These are phyloP conservation scores for Maylandia zebra DNA, from an alignment of 2,113 vertebrate species.

Conservation along the genomic window DNA sequence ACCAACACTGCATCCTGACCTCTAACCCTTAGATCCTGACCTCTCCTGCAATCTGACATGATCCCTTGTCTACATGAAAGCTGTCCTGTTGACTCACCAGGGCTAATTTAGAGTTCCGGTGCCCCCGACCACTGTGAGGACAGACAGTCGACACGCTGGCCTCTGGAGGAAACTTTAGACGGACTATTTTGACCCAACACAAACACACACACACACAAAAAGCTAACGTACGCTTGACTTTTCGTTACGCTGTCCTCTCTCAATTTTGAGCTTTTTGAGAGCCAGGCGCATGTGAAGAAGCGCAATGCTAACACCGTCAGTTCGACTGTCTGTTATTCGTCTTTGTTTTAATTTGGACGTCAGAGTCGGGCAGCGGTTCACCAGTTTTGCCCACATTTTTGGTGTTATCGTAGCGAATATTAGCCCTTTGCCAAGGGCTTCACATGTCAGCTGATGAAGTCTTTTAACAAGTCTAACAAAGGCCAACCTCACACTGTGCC, in stretches of 20 bases:
- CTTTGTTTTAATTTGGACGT: not conserved
- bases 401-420: not conserved
- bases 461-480: slow-evolving; percentile 43
- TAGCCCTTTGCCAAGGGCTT: slow-evolving; percentile 1
- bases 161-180: slow-evolving; percentile 17
- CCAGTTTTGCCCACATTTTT: not conserved
- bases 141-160: slow-evolving; percentile 27
- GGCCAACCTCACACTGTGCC: slow-evolving; percentile 40
- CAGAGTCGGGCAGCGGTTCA: not conserved
- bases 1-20: slow-evolving; percentile 48
- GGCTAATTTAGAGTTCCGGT: slow-evolving; percentile 60
- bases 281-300: not conserved
- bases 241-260: not conserved
- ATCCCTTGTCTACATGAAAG: slow-evolving; percentile 60
- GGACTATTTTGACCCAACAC: not conserved
- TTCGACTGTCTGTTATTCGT: not conserved
- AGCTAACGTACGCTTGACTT: not conserved
- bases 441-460: slow-evolving; percentile 11
- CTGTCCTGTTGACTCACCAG: slow-evolving; percentile 45
- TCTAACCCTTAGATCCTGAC: slow-evolving; percentile 56
- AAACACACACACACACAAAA: not conserved
- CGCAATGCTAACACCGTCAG: not conserved
- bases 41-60: slow-evolving; percentile 54
- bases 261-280: not conserved
- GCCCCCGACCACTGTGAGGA: slow-evolving; percentile 39